Conservation (phyloP, 2,113 vertebrate genomes). For the Zosterops borbonicus region DNA sequence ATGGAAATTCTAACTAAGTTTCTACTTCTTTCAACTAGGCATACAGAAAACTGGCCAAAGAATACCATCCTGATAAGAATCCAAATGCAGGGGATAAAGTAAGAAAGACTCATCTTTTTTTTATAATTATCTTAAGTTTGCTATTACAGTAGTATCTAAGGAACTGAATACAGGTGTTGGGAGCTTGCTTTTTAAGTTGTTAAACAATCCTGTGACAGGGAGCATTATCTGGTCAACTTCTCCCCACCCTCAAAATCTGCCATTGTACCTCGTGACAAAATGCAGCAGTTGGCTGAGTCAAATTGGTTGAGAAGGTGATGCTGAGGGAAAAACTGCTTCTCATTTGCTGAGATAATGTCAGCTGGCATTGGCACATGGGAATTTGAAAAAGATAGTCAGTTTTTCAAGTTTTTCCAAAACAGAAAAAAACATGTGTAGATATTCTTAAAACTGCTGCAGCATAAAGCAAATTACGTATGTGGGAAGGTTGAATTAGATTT, state of each 20-base stretch:
- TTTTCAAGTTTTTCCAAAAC: not conserved
- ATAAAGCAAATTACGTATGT: not conserved
- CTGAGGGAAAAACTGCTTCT: not conserved
- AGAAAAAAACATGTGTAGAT: not conserved
- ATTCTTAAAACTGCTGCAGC: not conserved
- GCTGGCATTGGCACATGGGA: not conserved
- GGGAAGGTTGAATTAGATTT: not conserved
- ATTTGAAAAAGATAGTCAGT: not conserved
- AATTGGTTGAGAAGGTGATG: not conserved
- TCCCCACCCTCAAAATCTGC: not conserved
- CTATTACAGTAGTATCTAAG: not conserved
- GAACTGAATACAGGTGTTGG: not conserved
- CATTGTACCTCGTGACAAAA: not conserved
- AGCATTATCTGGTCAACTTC: not conserved
- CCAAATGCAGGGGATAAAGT: conserved; percentile 99
- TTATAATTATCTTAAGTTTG: not conserved
- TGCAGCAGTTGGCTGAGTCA: not conserved
- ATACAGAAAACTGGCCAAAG: conserved; percentile 96
- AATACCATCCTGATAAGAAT: conserved; percentile 99
- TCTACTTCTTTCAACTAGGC: conserved; percentile 77
- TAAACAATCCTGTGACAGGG: not conserved
- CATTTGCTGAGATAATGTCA: not conserved
- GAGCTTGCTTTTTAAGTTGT: not conserved
- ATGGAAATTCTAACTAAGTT: not conserved
- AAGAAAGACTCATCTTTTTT: conserved; percentile 15